These are phyloP conservation scores for Cyclophora albipunctata DNA, from an alignment of 2,888 invertebrate genomes.

Conservation along the genomic window DNA sequence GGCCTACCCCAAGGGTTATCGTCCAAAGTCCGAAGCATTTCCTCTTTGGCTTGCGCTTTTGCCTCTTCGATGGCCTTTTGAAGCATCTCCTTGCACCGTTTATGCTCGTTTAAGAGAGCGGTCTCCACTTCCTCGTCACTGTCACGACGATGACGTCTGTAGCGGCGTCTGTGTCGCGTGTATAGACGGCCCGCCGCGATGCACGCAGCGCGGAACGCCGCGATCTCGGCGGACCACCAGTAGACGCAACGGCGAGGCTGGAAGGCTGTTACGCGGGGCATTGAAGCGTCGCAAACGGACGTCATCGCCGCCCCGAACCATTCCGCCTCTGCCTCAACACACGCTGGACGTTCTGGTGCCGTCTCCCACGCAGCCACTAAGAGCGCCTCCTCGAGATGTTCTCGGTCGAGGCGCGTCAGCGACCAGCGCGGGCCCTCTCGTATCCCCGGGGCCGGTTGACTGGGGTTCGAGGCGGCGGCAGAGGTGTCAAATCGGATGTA, in stretches of 20 bases:
- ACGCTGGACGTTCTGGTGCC: not conserved
- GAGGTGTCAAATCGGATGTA: conserved; percentile 2
- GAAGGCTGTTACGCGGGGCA: not conserved
- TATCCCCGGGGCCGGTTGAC: not conserved
- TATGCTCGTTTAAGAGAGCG: not conserved
- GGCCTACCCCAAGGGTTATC: not conserved
- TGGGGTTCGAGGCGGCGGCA: not conserved
- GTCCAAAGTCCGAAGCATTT: not conserved
- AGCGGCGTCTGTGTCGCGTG: not conserved
- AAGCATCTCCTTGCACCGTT: not conserved
- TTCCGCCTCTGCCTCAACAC: not conserved
- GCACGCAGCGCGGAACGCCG: not conserved
- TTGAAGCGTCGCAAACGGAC: conserved; percentile 1
- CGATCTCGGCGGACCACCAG: conserved; percentile 4
- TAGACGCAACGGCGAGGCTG: not conserved
- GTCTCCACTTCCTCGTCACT: not conserved
- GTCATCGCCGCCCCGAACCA: not conserved
- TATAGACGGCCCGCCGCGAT: not conserved
- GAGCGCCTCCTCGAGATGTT: conserved; percentile 8
- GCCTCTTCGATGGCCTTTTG: not conserved
- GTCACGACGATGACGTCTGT: not conserved
- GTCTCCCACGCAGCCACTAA: conserved; percentile 9
- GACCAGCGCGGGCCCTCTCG: conserved; percentile 9
- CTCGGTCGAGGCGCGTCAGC: conserved; percentile 3
- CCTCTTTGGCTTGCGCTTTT: not conserved